A percentile compares a stretch with the other conserved stretches of the same genome.
These are phyloP conservation scores for Seladonia tumulorum DNA, from an alignment of 2,888 invertebrate species.

Conservation along the genomic window DNA sequence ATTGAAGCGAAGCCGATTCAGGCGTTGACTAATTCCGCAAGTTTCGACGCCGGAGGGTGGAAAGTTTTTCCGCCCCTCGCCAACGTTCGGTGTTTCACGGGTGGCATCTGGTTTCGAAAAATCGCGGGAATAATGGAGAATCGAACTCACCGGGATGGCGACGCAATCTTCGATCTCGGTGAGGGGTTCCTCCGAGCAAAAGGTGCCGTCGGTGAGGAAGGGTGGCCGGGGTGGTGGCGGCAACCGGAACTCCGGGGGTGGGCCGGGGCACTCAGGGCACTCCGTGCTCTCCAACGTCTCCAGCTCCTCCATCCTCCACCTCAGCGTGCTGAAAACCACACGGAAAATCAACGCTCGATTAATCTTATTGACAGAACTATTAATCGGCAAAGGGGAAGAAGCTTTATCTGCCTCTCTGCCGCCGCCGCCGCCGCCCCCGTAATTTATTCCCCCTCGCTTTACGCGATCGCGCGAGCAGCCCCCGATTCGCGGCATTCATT, in stretches of 20 bases:
- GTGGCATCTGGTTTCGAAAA: not conserved
- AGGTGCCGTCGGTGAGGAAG: slow-evolving; percentile 88
- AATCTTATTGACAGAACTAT: slow-evolving; percentile 81
- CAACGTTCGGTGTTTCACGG: not conserved
- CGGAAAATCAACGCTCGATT: slow-evolving; percentile 84
- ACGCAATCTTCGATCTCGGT: slow-evolving; percentile 91
- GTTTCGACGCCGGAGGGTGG: not conserved
- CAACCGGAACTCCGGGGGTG: slow-evolving; percentile 90
- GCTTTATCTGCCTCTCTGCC: slow-evolving; percentile 44
- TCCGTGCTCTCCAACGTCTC: slow-evolving; percentile 89
- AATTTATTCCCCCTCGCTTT: slow-evolving; percentile 47
- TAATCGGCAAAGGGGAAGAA: slow-evolving; percentile 82
- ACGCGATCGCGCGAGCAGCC: slow-evolving; percentile 3
- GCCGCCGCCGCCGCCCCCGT: not conserved
- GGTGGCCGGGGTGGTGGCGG: slow-evolving; percentile 91
- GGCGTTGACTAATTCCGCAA: slow-evolving; percentile 10
- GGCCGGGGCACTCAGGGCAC: slow-evolving; percentile 90
- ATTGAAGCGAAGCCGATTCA: slow-evolving; percentile 29
- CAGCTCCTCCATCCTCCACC: slow-evolving; percentile 89
- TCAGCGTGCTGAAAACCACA: slow-evolving; percentile 84
- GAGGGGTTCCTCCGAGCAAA: slow-evolving; percentile 90
- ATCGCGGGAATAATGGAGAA: not conserved
- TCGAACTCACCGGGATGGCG: slow-evolving; percentile 89
- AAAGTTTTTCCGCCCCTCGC: not conserved
- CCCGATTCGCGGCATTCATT: slow-evolving; percentile 6